These are phyloP conservation scores for Porites cylindrica DNA, from an alignment of 92 coral and sea anemone genomes.

Conservation along the genomic window DNA sequence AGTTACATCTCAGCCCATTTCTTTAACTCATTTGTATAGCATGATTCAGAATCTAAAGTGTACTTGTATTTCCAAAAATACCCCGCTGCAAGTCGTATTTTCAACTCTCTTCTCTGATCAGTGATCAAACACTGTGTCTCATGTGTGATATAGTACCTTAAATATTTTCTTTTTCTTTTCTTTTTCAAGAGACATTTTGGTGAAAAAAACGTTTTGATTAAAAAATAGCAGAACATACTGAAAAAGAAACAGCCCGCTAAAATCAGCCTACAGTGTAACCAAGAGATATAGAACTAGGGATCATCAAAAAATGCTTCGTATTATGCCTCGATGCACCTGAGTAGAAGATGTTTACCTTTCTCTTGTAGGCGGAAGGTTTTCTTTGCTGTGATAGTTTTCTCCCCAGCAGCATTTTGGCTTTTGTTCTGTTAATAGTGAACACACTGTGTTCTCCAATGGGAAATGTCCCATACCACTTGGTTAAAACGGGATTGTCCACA, in stretches of 20 bases:
- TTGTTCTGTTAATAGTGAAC: conserved; percentile 7
- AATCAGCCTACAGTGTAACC: neutral
- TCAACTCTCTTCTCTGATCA: too few relatives aligned
- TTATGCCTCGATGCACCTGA: neutral
- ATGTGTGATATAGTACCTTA: too few relatives aligned
- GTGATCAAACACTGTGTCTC: too few relatives aligned
- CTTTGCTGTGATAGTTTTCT: conserved; percentile 21
- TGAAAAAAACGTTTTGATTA: neutral
- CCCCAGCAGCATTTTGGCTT: conserved; percentile 26
- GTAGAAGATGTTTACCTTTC: conserved; percentile 20
- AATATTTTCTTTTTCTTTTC: neutral
- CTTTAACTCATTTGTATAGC: too few relatives aligned
- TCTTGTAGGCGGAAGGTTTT: conserved; percentile 38
- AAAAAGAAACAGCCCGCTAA: neutral
- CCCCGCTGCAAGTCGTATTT: too few relatives aligned
- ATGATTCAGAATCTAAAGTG: too few relatives aligned
- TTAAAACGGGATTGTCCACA: conserved; percentile 11
- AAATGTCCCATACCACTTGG: neutral
- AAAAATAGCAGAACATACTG: neutral
- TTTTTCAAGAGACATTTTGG: neutral
- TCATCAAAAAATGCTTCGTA: neutral
- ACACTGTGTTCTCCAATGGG: conserved; percentile 19
- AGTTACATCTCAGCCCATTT: too few relatives aligned
- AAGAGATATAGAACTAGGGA: neutral
- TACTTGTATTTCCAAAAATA: too few relatives aligned